Percentiles rank a stretch among this genome's conserved stretches.
phyloP scores from a whole-genome alignment of 2,797 vertebrate genomes.

The Telmatherina bonti region DNA sequence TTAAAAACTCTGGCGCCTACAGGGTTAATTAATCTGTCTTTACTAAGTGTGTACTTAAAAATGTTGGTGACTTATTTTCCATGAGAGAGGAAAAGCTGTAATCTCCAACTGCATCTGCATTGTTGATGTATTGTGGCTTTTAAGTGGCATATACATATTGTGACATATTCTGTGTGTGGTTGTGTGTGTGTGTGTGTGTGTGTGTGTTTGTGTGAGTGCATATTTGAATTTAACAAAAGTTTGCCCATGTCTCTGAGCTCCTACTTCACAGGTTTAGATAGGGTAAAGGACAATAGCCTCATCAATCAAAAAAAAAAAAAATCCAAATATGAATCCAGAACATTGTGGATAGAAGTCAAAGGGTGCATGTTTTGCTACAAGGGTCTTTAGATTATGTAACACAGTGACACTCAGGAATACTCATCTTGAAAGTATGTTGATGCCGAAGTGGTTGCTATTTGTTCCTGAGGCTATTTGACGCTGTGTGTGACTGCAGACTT shows the following conservation, averaged over 20 bases:
- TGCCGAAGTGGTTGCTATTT: background rate
- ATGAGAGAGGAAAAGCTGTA: background rate
- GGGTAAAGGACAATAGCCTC: background rate
- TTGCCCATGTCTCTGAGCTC: background rate
- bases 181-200: background rate
- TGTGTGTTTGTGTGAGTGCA: background rate
- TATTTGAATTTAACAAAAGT: too few species aligned
- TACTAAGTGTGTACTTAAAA: background rate
- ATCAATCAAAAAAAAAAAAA: background rate
- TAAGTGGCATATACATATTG: constrained; percentile 16
- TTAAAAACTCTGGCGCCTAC: too few species aligned
- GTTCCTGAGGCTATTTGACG: background rate
- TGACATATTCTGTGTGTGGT: background rate
- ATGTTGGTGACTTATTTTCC: constrained; percentile 3
- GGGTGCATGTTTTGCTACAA: background rate
- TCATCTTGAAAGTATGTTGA: constrained; percentile 8
- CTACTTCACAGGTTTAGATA: background rate
- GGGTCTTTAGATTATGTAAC: constrained; percentile 11
- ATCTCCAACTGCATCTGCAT: background rate
- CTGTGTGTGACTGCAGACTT: constrained; percentile 65
- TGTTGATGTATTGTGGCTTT: constrained; percentile 28
- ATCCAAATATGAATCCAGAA: constrained; percentile 1
- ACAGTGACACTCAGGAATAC: background rate
- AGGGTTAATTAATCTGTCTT: too few species aligned
- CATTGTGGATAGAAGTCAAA: background rate